Percentiles rank a stretch among this genome's conserved stretches.
phyloP scores from a whole-genome alignment of 2,888 invertebrate species.

The Pecten maximus region DNA sequence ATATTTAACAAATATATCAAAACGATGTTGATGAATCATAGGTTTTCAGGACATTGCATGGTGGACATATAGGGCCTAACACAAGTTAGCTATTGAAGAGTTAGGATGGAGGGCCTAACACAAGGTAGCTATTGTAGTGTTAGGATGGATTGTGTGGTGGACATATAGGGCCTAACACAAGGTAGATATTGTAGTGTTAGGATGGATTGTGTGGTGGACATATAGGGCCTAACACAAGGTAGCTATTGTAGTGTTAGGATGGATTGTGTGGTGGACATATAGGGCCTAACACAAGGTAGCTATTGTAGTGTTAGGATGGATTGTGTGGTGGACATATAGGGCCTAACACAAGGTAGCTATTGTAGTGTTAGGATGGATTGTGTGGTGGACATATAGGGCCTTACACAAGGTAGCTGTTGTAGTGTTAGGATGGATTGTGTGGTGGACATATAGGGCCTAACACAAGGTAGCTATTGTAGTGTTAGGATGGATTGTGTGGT shows the following conservation, averaged over 20 bases:
- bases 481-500: neutral
- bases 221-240: no score
- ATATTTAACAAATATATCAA: no score
- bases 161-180: no score
- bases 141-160: neutral
- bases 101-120: no score
- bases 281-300: no score
- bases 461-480: no score
- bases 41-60: neutral
- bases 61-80: neutral
- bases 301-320: neutral
- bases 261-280: neutral
- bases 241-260: neutral
- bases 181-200: neutral
- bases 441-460: no score
- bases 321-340: neutral
- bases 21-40: no score
- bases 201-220: neutral
- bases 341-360: no score
- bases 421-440: neutral
- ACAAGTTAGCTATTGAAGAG: neutral
- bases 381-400: no score
- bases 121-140: neutral
- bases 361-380: neutral
- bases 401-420: no score